Percentiles rank a stretch among this genome's conserved stretches.
Conservation (phyloP, 2,888 invertebrate species). For the Cabera pusaria region DNA sequence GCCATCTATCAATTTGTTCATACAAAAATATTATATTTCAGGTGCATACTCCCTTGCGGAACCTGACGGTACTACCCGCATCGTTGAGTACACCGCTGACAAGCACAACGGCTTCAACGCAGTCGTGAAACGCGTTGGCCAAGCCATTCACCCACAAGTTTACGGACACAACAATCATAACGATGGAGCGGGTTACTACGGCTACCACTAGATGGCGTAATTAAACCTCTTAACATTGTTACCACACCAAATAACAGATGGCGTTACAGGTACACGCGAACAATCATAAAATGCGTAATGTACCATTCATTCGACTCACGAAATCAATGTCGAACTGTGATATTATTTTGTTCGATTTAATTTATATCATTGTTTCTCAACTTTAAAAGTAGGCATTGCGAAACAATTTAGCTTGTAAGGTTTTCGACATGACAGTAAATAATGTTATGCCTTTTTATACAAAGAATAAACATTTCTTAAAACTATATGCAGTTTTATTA, state of each 20-base stretch:
- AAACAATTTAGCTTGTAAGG: conserved; percentile 39
- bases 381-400: conserved; percentile 28
- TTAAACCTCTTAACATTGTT: conserved; percentile 27
- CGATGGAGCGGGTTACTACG: conserved; percentile 48
- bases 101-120: conserved; percentile 78
- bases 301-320: conserved; percentile 19
- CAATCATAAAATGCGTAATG: conserved; percentile 1
- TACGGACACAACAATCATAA: conserved; percentile 54
- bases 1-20: conserved; percentile 11
- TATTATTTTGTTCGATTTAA: conserved; percentile 44
- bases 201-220: conserved; percentile 69
- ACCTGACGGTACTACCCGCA: conserved; percentile 76
- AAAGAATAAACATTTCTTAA: conserved; percentile 37
- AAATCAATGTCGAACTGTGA: conserved; percentile 53
- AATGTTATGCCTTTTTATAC: conserved; percentile 43
- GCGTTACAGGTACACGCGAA: conserved; percentile 35
- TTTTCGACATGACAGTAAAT: conserved; percentile 23
- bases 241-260: conserved; percentile 42
- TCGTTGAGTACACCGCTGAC: conserved; percentile 80
- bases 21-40: conserved; percentile 32
- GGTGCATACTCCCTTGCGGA: conserved; percentile 79
- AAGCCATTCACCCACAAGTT: conserved; percentile 72
- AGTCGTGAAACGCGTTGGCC: conserved; percentile 76
- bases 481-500: too few species aligned
- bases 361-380: conserved; percentile 33